Base-by-base conservation (phyloP, 2,888 invertebrate genomes). In the Leptinotarsa peninsularis region DNA sequence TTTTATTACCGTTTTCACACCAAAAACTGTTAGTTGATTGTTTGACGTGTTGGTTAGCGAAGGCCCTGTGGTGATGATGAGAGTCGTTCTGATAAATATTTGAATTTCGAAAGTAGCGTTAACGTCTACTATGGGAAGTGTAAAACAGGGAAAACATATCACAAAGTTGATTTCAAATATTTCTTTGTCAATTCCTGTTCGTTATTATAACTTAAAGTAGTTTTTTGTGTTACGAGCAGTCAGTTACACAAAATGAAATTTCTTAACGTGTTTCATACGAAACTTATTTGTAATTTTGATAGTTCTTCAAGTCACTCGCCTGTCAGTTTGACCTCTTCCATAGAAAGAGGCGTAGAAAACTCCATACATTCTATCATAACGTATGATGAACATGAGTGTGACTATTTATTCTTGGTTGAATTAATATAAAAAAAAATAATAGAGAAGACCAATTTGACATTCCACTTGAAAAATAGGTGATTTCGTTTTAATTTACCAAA, bases 1-100 rank as follows among this genome's bases (percentile, higher is more conserved):
- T 79, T 80, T 80, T 80, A 80, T 80, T 79, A 79, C 77, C 80
- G 75, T 80, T 79, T 80, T 80, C 80, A 80, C 80, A 79, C 80
- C 73, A 76, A 79, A 79, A 80, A 80, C 79, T 80, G 78, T 80
- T 80, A 80, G 78, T 70, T 69, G 76, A 75, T 54, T 80, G 78
- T 80, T 80, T 80, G 76, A 79, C 21, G 71, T 76, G 71, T 78
- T 73, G 67, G 74, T 77, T 77, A 76, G 78, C 77, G 54, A 73
- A 50, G 74, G 50, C 66, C 67, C 58, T 54, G 72, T 72, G 68
- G 66, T 74, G 68, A 54, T 66, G 67, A 68, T 76, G 72, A 71
- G 72, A 71, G 60, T 60, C 50, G 66, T 67, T 18, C 54, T 71
- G 49, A 74, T 74, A 76, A 74, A 74, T 74, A 76, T 71, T 73